Conservation (phyloP, 2,888 invertebrate species). For the Torymus tubicola region DNA sequence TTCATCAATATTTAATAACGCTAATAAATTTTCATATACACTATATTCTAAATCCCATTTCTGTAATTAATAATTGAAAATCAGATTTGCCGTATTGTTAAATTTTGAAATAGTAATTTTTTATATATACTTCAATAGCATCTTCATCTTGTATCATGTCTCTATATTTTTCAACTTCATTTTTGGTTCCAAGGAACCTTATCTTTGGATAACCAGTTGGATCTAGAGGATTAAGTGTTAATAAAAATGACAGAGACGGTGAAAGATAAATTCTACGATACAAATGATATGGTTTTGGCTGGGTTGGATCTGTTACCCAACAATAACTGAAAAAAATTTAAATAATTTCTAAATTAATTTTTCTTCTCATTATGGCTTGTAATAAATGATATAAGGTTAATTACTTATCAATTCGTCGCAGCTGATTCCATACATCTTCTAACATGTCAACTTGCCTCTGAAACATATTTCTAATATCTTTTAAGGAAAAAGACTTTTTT, state of each 20-base stretch:
- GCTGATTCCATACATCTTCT: conserved; percentile 64
- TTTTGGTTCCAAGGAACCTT: conserved; percentile 69
- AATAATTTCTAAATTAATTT: conserved; percentile 31
- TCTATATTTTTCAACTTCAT: conserved; percentile 65
- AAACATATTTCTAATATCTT: conserved; percentile 62
- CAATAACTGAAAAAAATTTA: conserved; percentile 66
- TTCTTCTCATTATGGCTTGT: not conserved
- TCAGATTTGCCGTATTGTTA: no score
- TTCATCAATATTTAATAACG: conserved; percentile 66
- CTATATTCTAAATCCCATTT: conserved; percentile 67
- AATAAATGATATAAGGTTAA: conserved; percentile 13
- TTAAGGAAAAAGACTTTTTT: conserved; percentile 62
- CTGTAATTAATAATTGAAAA: conserved; percentile 59
- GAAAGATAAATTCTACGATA: conserved; percentile 71
- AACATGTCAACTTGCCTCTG: conserved; percentile 64
- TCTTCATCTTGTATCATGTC: conserved; percentile 61
- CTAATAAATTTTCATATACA: conserved; percentile 67
- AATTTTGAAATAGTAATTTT: not conserved
- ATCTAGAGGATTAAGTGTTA: conserved; percentile 68
- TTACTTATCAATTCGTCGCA: conserved; percentile 70
- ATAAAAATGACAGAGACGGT: conserved; percentile 66
- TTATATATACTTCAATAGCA: conserved; percentile 48
- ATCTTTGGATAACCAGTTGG: conserved; percentile 67
- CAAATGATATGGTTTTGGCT: conserved; percentile 70
- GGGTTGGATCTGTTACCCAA: conserved; percentile 70